Base-by-base conservation (phyloP, 2,113 vertebrate genomes). In the Chloroceryle aenea region DNA sequence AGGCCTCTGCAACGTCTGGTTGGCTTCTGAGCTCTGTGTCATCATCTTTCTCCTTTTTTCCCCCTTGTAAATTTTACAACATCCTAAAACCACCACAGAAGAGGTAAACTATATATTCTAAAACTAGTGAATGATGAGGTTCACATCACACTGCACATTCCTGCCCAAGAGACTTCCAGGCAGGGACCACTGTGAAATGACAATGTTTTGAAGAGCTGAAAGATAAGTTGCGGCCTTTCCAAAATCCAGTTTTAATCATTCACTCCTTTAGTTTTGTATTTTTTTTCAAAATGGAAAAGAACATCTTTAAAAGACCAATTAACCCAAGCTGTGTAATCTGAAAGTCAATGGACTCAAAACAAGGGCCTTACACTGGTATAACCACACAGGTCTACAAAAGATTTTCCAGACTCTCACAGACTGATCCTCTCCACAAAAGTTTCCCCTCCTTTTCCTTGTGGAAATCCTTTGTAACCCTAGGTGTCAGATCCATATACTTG, bases 71-170 rank as follows among this genome's bases (percentile, higher is more conserved):
- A 95, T 94, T 85, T 97, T 97, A 97, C 82, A 95, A 72, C 73
- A 94, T 76, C 89, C 92, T 97, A 95, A 98, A 93, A 95, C 69
- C 87, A 97, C 59, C 6, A 12, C 87, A 95, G 88, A 96, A 95
- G 50, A 96, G 53, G 38, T 38, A 94, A 95, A 90, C 42, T 77
- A 52, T 48, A 48, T 66, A 43, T 59, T 76, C 45, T 93, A 95
- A 91, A 95, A 94, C 74, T 76, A 91, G 34, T 19, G 45, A 96
- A 89, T 42, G 30, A 56, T 61, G 58, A 92, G 56, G 40, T 43
- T 84, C 75, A 74, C 34, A 79, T 68, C 45, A 68, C 7, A 9
- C 58, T 52, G 43, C 21, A 36, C 8, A 20, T 55, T 75, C 52
- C 64, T 93, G 53, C n/a, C 43, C 66, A 64, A 72, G 36, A 85